A percentile compares a stretch with the other conserved stretches of the same genome.
Conservation (phyloP, 2,797 vertebrate genomes). For the Clarias pachynema region DNA sequence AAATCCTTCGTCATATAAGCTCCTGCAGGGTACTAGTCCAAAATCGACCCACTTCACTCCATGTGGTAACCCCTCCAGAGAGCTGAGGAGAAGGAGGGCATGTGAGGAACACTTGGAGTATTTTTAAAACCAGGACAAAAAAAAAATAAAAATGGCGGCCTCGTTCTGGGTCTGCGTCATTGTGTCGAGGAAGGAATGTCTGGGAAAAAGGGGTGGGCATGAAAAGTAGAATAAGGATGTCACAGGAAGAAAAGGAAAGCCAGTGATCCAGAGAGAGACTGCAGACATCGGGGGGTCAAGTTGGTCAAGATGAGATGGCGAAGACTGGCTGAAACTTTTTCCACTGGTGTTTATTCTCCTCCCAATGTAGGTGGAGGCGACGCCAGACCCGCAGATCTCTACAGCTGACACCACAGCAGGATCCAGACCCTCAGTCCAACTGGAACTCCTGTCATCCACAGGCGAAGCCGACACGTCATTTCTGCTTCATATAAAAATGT, state of each 20-base stretch:
- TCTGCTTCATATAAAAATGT: conserved; percentile 43
- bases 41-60: not conserved
- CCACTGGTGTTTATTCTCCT: not conserved
- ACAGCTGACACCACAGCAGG: not conserved
- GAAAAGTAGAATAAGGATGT: conserved; percentile 20
- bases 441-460: not conserved
- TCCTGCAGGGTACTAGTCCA: too few relatives aligned
- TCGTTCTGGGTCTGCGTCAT: conserved; percentile 69
- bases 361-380: not conserved
- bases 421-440: not conserved
- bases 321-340: not conserved
- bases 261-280: not conserved
- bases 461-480: conserved; percentile 33
- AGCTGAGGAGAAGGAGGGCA: conserved; percentile 34
- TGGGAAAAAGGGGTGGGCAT: conserved; percentile 67
- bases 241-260: not conserved
- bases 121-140: conserved; percentile 62
- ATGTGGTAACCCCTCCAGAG: conserved; percentile 24
- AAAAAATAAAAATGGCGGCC: conserved; percentile 53
- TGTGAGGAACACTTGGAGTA: conserved; percentile 62
- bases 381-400: not conserved
- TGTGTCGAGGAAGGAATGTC: conserved; percentile 70
- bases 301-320: not conserved
- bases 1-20: not conserved
- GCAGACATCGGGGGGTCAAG: not conserved